Base-by-base conservation (phyloP, 2,888 invertebrate genomes). In the Herminia tarsipennalis region DNA sequence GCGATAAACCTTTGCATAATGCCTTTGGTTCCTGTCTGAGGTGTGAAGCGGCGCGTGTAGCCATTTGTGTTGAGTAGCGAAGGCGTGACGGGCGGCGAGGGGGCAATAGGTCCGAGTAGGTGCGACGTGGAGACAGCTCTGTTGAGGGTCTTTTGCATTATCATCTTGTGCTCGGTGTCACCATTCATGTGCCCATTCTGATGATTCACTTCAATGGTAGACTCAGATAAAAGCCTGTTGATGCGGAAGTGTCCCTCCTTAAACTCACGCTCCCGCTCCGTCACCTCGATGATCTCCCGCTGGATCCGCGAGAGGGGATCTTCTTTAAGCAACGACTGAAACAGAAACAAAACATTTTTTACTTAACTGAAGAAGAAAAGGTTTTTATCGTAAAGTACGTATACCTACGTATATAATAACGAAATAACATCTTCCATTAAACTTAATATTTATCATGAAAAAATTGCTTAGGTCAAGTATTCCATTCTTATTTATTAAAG, bases 1-100 rank as follows among this genome's bases (percentile, higher is more conserved):
- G 96, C 96, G 52, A 97, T 93, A 77, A 96, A 96, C 72, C 96
- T 93, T 72, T 97, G 95, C 97, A 97, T 97, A 16, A 97, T 92
- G 8, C 97, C 97, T 74, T 94, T 96, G 49, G 95, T 94, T 9
- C 93, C 93, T 2, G 92, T 92, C 54, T 92, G 94, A 5, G 94
- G 94, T 3, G 94, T 93, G 68, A 95, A 95, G 18, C 94, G 92
- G 51, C 93, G 90, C 38, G 89, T 87, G 72, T 89, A 90, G 13
- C 92, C 92, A 64, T 92, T 93, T 62, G 89, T 79, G 74, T 83
- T 74, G 60, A 92, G 67, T 58, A 86, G 29, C 1, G 86, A 47
- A 3, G 82, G 82, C n/a, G 83, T 66, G n/a, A 78, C 59, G 0
- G 89, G 88, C 3, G 86, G 75, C 5, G 87, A 73, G 2, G 88